Conservation (phyloP, 1,140 invertebrate genomes). For the Drosophila lacertosa region DNA sequence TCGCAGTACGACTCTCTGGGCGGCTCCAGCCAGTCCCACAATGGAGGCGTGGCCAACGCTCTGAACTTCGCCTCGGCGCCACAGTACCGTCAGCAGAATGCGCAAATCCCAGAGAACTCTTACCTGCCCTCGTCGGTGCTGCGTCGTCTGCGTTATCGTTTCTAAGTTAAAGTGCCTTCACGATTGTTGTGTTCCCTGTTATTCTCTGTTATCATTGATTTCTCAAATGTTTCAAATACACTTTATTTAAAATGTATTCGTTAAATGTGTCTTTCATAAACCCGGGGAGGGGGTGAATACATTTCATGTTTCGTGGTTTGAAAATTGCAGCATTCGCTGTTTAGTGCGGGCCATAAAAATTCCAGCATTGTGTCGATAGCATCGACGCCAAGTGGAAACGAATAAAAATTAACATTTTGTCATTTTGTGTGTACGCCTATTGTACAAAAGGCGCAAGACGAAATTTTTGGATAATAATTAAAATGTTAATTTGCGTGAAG, state of each 20-base stretch:
- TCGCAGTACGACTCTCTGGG: constrained; percentile 64
- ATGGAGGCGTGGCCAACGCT: constrained; percentile 67
- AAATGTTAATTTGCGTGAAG: constrained; percentile 82
- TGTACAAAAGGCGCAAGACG: constrained; percentile 52
- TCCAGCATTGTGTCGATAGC: constrained; percentile 43
- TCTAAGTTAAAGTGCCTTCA: constrained; percentile 34
- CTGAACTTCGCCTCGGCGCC: constrained; percentile 71
- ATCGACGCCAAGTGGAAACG: constrained; percentile 60
- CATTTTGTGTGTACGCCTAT: constrained; percentile 28
- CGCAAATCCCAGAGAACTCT: constrained; percentile 68
- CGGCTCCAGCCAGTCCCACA: constrained; percentile 47
- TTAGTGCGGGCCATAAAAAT: constrained; percentile 67
- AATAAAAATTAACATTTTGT: constrained; percentile 71
- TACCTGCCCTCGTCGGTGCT: constrained; percentile 73
- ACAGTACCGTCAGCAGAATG: constrained; percentile 50
- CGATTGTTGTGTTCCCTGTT: constrained; percentile 51
- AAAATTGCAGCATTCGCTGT: constrained; percentile 55
- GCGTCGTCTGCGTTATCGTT: constrained; percentile 65
- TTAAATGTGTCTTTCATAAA: neutral
- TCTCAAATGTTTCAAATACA: constrained; percentile 65
- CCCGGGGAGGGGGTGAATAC: neutral
- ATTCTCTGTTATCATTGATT: constrained; percentile 73
- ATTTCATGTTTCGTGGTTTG: constrained; percentile 12
- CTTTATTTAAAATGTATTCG: constrained; percentile 41
- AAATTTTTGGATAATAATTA: constrained; percentile 77